phyloP scores from a whole-genome alignment of 2,797 vertebrate genomes.

The Falco rusticolus region DNA sequence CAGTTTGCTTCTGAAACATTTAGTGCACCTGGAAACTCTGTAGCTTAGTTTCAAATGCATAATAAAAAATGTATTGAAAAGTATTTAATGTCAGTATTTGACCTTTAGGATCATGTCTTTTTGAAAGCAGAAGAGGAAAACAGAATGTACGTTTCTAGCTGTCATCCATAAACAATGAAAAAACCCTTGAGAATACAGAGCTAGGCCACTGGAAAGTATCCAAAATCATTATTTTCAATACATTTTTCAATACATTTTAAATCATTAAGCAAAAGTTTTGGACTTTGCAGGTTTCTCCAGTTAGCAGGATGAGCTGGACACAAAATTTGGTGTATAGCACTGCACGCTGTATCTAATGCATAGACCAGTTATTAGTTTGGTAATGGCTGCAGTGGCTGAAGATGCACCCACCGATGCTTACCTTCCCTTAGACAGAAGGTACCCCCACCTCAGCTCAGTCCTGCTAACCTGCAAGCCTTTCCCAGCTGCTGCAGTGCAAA shows the following conservation, averaged over 20 bases:
- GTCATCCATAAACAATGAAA: not conserved
- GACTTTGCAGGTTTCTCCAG: not conserved
- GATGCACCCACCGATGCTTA: not conserved
- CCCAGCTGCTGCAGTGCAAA: not conserved
- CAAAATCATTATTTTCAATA: not conserved
- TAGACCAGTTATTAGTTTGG: rapidly evolving
- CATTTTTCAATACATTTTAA: not conserved
- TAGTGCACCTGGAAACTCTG: not conserved
- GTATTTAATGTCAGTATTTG: not conserved
- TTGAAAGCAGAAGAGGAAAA: not conserved
- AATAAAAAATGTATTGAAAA: not conserved
- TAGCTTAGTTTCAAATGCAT: not conserved
- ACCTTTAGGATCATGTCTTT: not conserved
- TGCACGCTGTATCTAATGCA: not conserved
- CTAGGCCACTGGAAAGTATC: not conserved
- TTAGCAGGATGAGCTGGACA: not conserved
- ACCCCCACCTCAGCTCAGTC: not conserved
- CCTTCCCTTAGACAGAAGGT: not conserved
- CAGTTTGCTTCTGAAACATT: not conserved
- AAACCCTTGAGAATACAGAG: not conserved
- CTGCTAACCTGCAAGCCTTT: not conserved
- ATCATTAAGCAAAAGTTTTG: not conserved
- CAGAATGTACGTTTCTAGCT: not conserved
- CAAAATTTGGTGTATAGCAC: not conserved
- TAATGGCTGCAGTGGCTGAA: not conserved